Base-by-base conservation (phyloP, 2,888 invertebrate species). In the Spicauda simplicius region DNA sequence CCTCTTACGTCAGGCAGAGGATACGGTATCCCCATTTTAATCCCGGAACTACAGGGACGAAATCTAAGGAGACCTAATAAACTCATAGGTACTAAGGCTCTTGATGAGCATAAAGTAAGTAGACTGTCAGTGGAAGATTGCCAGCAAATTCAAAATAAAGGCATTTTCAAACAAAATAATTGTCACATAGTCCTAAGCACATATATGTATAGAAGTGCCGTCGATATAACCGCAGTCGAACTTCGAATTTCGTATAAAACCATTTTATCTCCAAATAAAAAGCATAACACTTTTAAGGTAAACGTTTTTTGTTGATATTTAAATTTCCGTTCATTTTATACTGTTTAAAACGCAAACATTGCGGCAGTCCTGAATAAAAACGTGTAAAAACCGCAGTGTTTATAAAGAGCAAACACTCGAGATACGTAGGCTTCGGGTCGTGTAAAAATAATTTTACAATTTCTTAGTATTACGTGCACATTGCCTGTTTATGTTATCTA, bases 281-380 rank as follows among this genome's bases (percentile, higher is more conserved):
- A 14, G 45, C 14, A 45, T 45, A 45, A 45, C 45, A 45, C 45
- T 45, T 45, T 45, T 45, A 45, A 45, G 45, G 45, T 45, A 45
- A 45, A 45, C 25, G 25, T n/a, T 45, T 16, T 41, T 41, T 14
- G 41, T 41, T 41, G 57, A 37, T 20, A 58, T 58, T 58, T 45
- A 14, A 45, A 45, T 45, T n/a, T 58, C 45, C 14, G 12, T 58
- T 59, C n/a, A 45, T 45, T 45, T 45, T 45, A 45, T n/a, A n/a
- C 45, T 45, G 45, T 45, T 45, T 45, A n/a, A 45, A 45, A 45
- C 45, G 45, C 45, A 45, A 45, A 45, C 45, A 45, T n/a, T 45
- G 45, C 45, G n/a, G 45, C n/a, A 45, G 45, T 45, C 37, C 37
- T 45, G 45, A 45, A 45, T 45, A 45, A 45, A 45, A 45, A 52